Conservation (phyloP, 2,797 vertebrate species). For the Natrix natrix region DNA sequence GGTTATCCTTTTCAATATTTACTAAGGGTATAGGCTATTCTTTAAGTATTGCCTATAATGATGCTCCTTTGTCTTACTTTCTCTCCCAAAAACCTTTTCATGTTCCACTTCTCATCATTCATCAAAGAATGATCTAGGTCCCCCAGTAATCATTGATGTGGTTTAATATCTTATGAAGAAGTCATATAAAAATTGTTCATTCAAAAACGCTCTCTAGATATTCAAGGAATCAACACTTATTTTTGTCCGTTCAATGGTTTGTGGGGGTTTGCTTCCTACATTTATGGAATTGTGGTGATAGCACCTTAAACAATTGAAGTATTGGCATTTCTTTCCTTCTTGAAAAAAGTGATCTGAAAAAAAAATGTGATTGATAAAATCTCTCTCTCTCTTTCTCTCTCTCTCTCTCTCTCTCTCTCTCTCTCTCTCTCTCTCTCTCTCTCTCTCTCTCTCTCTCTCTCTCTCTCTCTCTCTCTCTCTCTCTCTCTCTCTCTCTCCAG, state of each 20-base stretch:
- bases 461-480: neutral
- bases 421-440: too few species aligned
- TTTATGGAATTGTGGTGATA: neutral
- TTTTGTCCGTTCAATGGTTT: neutral
- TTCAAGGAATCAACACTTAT: neutral
- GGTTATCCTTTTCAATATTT: neutral
- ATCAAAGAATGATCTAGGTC: neutral
- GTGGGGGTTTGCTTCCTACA: neutral
- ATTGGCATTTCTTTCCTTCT: neutral
- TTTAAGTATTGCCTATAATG: neutral
- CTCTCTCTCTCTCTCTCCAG: too few species aligned
- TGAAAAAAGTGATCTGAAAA: neutral
- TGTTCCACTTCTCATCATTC: neutral
- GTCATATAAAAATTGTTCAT: neutral
- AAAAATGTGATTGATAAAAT: neutral
- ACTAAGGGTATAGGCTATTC: neutral
- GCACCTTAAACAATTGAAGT: neutral
- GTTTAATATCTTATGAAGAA: neutral
- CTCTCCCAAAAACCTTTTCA: slow-evolving; percentile 1
- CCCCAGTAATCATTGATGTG: neutral
- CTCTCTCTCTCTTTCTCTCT: rapidly evolving
- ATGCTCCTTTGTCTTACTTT: neutral
- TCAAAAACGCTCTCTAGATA: neutral
- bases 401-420: too few species aligned
- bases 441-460: too few species aligned